Base-by-base conservation (phyloP, 2,888 invertebrate genomes). In the Callosobruchus maculatus region DNA sequence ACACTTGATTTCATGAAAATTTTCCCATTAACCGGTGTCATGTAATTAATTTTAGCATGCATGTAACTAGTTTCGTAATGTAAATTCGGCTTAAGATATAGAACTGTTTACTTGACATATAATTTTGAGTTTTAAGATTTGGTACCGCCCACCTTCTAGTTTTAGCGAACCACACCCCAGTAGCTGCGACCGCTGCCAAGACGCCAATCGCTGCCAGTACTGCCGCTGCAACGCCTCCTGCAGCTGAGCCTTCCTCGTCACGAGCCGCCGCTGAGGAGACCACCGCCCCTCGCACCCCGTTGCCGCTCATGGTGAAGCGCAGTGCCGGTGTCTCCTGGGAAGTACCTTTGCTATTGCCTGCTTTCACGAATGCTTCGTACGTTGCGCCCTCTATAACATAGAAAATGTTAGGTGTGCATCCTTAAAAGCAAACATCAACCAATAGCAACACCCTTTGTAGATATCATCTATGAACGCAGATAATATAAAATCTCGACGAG, bases 361-460 rank as follows among this genome's bases (percentile, higher is more conserved):
- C 94, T 85, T 95, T 95, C 0, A 95, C 92, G 0, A 94, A 93
- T 79, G 94, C 91, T 85, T 95, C 95, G 84, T 96, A 96, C 0
- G 91, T 89, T 70, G 91, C 90, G 79, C 93, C 93, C 77, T 94
- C 93, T 81, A 68, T n/a, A 77, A 76, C 67, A 70, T 68, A 18
- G 69, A 31, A 26, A 72, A 68, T 22, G 70, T 69, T 30, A 70
- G 7, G n/a, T n/a, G n/a, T n/a, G n/a, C n/a, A n/a, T n/a, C n/a
- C n/a, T n/a, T n/a, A n/a, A n/a, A n/a, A n/a, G n/a, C n/a, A n/a
- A n/a, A n/a, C n/a, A n/a, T n/a, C n/a, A n/a, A n/a, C n/a, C n/a
- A n/a, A n/a, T n/a, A n/a, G n/a, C n/a, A n/a, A n/a, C n/a, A n/a
- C n/a, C n/a, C n/a, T n/a, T n/a, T n/a, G n/a, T n/a, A n/a, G n/a